phyloP scores from a whole-genome alignment of 2,888 invertebrate genomes.

The Stenotaenia linearis region DNA sequence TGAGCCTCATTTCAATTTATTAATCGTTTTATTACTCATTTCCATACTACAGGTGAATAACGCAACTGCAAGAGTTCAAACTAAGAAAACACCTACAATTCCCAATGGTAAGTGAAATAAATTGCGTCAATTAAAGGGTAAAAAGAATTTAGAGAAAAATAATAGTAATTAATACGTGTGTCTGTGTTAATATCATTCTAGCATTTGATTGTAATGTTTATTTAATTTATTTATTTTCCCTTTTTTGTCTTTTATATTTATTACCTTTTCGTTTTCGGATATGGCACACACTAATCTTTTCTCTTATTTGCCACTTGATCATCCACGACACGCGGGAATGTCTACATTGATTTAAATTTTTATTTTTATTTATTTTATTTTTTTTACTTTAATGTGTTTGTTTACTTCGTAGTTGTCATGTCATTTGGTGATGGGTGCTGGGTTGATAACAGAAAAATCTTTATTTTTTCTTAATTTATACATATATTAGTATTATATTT shows the following conservation, averaged over 20 bases:
- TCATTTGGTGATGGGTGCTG: not conserved
- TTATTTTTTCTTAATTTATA: slow-evolving; percentile 22
- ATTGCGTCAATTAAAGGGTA: not conserved
- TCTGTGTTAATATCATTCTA: not conserved
- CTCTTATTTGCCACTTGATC: slow-evolving; percentile 17
- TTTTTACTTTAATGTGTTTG: not conserved
- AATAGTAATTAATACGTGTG: not conserved
- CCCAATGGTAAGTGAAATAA: slow-evolving; percentile 70
- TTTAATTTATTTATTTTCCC: not conserved
- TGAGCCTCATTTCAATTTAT: not conserved
- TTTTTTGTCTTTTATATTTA: not conserved
- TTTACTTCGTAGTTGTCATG: not conserved
- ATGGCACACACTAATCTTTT: not conserved
- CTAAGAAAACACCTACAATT: slow-evolving; percentile 88
- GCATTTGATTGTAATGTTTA: not conserved
- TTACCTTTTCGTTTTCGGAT: not conserved
- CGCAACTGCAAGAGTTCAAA: slow-evolving; percentile 98
- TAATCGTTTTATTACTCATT: slow-evolving; percentile 39
- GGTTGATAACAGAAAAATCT: not conserved
- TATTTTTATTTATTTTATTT: slow-evolving; percentile 21
- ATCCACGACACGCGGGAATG: slow-evolving; percentile 17
- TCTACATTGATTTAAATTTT: slow-evolving; percentile 3
- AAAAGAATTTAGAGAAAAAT: not conserved
- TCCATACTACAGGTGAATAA: slow-evolving; percentile 80
- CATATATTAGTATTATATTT: slow-evolving; percentile 24